Percentiles rank a stretch among this genome's conserved stretches.
Conservation (phyloP, 2,888 invertebrate species). For the Aromia moschata region DNA sequence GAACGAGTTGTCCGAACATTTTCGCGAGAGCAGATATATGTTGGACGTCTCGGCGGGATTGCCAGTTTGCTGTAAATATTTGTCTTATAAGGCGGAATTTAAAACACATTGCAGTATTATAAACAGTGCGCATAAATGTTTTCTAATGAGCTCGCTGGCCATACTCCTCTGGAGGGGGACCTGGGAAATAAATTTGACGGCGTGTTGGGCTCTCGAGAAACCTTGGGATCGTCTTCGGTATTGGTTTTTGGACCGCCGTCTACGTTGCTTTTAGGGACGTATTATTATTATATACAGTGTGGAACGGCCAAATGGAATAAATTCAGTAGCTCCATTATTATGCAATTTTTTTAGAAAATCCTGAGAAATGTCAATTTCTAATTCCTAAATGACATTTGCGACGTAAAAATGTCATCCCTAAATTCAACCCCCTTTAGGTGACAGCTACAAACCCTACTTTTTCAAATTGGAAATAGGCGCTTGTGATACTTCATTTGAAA, state of each 20-base stretch:
- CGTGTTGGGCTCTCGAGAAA: not conserved
- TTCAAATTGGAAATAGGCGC: too few species aligned
- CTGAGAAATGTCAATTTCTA: too few species aligned
- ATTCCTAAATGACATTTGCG: too few species aligned
- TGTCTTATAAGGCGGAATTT: conserved; percentile 31
- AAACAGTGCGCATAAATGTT: conserved; percentile 44
- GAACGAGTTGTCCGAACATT: conserved; percentile 27
- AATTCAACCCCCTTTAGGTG: too few species aligned
- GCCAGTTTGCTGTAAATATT: conserved; percentile 29
- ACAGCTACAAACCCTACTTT: too few species aligned
- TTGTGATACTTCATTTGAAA: too few species aligned
- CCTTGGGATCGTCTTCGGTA: not conserved
- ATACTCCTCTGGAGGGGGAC: not conserved
- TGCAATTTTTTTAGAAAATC: too few species aligned
- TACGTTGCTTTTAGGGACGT: too few species aligned
- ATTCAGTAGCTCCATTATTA: too few species aligned
- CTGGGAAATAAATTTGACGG: not conserved
- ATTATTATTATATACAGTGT: too few species aligned
- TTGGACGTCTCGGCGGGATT: conserved; percentile 19
- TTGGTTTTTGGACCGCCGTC: not conserved
- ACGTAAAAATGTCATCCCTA: too few species aligned
- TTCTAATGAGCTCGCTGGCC: conserved; percentile 33
- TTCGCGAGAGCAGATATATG: conserved; percentile 24
- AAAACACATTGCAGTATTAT: conserved; percentile 44
- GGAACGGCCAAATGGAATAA: too few species aligned